These are phyloP conservation scores for Chaetops frenatus DNA, from an alignment of 2,113 vertebrate species.

Conservation along the genomic window DNA sequence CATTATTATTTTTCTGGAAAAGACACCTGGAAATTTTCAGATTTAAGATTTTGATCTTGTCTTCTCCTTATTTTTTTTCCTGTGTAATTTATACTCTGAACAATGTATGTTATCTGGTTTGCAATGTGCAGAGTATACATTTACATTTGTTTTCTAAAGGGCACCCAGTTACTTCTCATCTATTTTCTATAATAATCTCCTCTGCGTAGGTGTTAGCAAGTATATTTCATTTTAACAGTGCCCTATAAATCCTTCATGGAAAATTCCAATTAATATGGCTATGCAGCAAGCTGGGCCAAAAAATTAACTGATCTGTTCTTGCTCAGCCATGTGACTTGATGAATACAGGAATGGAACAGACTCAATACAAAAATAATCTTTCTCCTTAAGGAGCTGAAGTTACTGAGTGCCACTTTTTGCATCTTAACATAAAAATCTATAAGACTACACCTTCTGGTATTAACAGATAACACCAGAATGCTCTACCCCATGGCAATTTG, in stretches of 20 bases:
- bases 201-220: constrained; percentile 27
- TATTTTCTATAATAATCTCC: constrained; percentile 31
- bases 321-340: constrained; percentile 40
- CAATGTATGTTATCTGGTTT: constrained; percentile 1
- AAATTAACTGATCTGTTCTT: constrained; percentile 56
- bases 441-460: constrained; percentile 66
- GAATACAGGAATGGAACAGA: constrained; percentile 46
- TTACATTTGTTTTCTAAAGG: constrained; percentile 30
- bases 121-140: neutral
- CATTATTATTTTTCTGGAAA: neutral
- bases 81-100: neutral
- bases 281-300: constrained; percentile 46
- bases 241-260: constrained; percentile 60
- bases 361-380: constrained; percentile 57
- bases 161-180: neutral
- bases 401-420: constrained; percentile 63
- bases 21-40: constrained; percentile 2
- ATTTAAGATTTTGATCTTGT: constrained; percentile 24
- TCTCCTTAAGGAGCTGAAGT: constrained; percentile 54
- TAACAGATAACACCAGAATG: constrained; percentile 63
- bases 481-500: constrained; percentile 53
- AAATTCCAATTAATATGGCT: constrained; percentile 54
- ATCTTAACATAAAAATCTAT: constrained; percentile 72
- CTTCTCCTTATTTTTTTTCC: neutral
- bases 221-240: constrained; percentile 54